Percentiles rank a stretch among this genome's conserved stretches.
These are phyloP conservation scores for Torymus tubicola DNA, from an alignment of 2,888 invertebrate species.

Conservation along the genomic window DNA sequence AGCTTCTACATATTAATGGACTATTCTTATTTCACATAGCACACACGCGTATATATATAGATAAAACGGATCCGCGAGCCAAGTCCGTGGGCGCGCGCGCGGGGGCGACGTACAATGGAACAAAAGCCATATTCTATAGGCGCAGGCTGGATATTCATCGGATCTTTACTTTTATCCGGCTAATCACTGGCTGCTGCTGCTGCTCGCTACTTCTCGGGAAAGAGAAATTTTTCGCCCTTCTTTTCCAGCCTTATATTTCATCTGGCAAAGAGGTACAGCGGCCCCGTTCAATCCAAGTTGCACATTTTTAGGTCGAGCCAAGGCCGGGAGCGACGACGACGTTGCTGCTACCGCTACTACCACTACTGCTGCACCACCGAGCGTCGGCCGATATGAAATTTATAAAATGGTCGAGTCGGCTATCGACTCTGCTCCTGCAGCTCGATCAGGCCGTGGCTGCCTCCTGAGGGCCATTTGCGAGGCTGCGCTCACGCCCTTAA, in stretches of 20 bases:
- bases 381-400: conserved; percentile 68
- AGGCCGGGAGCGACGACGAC: not conserved
- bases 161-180: conserved; percentile 34
- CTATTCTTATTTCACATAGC: conserved; percentile 28
- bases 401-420: conserved; percentile 70
- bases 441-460: conserved; percentile 79
- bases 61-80: not conserved
- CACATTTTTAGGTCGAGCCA: conserved; percentile 27
- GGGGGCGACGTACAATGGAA: conserved; percentile 39
- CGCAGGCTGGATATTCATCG: conserved; percentile 1
- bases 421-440: conserved; percentile 62
- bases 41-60: too few species aligned
- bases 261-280: not conserved
- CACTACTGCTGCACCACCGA: too few species aligned
- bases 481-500: conserved; percentile 83
- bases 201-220: conserved; percentile 9
- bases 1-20: conserved; percentile 29
- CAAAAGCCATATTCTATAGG: conserved; percentile 30
- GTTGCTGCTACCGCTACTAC: too few species aligned
- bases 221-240: not conserved
- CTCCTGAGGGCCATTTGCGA: conserved; percentile 88
- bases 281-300: not conserved
- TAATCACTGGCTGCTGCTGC: conserved; percentile 19
- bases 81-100: too few species aligned
- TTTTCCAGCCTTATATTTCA: not conserved